These are phyloP conservation scores for Spea hammondii DNA, from an alignment of 2,797 vertebrate species.

Conservation along the genomic window DNA sequence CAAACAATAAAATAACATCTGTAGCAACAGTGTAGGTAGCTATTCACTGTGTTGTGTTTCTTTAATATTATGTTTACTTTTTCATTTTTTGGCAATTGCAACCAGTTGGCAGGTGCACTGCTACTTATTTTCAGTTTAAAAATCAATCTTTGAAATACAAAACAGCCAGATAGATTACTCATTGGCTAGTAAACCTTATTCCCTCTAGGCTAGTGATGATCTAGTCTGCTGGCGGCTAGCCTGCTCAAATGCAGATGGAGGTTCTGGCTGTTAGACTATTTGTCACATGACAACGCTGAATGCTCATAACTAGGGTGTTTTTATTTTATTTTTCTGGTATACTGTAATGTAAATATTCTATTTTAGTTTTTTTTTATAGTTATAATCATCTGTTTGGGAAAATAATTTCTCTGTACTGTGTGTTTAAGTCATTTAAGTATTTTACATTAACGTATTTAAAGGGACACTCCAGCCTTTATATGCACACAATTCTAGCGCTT, in stretches of 20 bases:
- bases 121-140: constrained; percentile 56
- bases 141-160: constrained; percentile 63
- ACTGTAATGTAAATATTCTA: too few species aligned
- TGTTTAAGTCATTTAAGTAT: too few species aligned
- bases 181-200: constrained; percentile 63
- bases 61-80: constrained; percentile 20
- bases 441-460: too few species aligned
- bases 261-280: constrained; percentile 57
- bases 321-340: too few species aligned
- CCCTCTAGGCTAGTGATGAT: constrained; percentile 59
- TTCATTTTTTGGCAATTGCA: constrained; percentile 56
- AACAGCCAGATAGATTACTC: constrained; percentile 64
- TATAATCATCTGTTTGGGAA: too few species aligned
- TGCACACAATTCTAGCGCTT: too few species aligned
- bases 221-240: constrained; percentile 62
- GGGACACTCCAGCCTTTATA: too few species aligned
- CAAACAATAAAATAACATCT: constrained; percentile 9
- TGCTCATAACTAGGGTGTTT: too few species aligned
- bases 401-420: too few species aligned
- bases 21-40: background rate
- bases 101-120: constrained; percentile 63
- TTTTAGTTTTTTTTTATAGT: too few species aligned
- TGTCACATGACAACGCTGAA: constrained; percentile 18
- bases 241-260: constrained; percentile 65
- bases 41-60: constrained; percentile 8